phyloP scores from a whole-genome alignment of 2,888 invertebrate species.

The Hyppa rectilinea region DNA sequence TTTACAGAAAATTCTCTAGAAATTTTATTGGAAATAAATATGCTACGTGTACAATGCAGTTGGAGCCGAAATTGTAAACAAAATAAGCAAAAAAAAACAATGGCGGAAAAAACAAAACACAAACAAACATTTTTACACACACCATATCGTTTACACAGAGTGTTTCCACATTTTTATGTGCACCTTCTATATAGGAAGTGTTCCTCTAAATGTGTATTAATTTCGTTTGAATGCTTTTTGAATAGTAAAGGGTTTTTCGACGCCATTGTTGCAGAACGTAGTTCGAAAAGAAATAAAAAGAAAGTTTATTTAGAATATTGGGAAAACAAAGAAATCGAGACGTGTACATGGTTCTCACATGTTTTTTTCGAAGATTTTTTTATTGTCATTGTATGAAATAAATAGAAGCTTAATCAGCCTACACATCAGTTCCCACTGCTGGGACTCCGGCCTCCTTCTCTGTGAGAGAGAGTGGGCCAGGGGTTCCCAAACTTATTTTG shows the following conservation, averaged over 20 bases:
- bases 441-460: too few relatives aligned
- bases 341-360: background rate
- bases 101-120: conserved; percentile 15
- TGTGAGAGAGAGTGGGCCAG: too few relatives aligned
- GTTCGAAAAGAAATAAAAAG: conserved; percentile 12
- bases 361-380: background rate
- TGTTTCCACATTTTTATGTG: conserved; percentile 35
- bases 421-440: too few relatives aligned
- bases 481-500: too few relatives aligned
- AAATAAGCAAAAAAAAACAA: conserved; percentile 2
- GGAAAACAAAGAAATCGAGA: background rate
- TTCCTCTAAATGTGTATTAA: conserved; percentile 50
- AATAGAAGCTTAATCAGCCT: too few relatives aligned
- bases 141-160: conserved; percentile 27
- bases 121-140: conserved; percentile 11
- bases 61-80: background rate
- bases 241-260: conserved; percentile 24
- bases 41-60: background rate
- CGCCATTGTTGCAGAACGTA: conserved; percentile 20
- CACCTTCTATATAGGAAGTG: conserved; percentile 30
- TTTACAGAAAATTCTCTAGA: background rate
- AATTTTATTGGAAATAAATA: background rate
- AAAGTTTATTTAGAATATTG: background rate
- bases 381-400: background rate
- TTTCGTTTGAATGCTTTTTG: conserved; percentile 43